Evolutionary conservation across 2,888 invertebrate species (phyloP).

Genomic region (Athripsodes cinereus): DNA sequence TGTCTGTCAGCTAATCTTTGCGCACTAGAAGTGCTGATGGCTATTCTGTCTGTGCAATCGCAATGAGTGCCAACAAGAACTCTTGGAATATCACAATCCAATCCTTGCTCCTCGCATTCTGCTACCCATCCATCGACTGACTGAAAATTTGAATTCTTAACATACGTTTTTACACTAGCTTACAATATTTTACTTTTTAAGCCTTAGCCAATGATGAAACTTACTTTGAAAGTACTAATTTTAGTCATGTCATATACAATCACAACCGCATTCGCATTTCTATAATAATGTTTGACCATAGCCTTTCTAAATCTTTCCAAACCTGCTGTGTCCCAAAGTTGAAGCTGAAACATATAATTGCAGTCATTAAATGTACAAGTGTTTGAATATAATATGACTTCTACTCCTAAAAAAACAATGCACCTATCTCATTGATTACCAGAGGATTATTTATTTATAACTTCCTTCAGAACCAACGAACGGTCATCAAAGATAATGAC

Average conservation of each 20-base stretch:
- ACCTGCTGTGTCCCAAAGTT: constrained; percentile 75
- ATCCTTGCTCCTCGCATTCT: constrained; percentile 64
- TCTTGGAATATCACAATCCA: constrained; percentile 57
- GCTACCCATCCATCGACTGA: constrained; percentile 68
- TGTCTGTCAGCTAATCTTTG: constrained; percentile 67
- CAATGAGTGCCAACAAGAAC: constrained; percentile 79
- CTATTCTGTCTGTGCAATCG: constrained; percentile 55
- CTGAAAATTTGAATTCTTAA: too few species aligned
- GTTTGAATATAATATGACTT: too few species aligned
- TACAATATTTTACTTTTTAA: too few species aligned
- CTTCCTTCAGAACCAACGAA: too few species aligned
- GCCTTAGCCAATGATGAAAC: constrained; percentile 14
- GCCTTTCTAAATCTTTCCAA: constrained; percentile 76
- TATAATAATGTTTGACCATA: constrained; percentile 78
- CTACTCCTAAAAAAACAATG: too few species aligned
- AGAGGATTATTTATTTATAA: too few species aligned
- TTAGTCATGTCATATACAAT: constrained; percentile 78
- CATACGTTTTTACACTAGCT: too few species aligned
- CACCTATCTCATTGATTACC: too few species aligned
- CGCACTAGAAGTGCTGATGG: constrained; percentile 64
- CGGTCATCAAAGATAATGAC: too few species aligned
- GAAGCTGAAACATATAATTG: constrained; percentile 49
- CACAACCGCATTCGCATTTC: constrained; percentile 79
- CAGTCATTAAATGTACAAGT: background rate
- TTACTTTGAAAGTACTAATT: constrained; percentile 57